A percentile compares a stretch with the other conserved stretches of the same genome.
phyloP scores from a whole-genome alignment of 2,888 invertebrate species.

The Ischnura elegans region DNA sequence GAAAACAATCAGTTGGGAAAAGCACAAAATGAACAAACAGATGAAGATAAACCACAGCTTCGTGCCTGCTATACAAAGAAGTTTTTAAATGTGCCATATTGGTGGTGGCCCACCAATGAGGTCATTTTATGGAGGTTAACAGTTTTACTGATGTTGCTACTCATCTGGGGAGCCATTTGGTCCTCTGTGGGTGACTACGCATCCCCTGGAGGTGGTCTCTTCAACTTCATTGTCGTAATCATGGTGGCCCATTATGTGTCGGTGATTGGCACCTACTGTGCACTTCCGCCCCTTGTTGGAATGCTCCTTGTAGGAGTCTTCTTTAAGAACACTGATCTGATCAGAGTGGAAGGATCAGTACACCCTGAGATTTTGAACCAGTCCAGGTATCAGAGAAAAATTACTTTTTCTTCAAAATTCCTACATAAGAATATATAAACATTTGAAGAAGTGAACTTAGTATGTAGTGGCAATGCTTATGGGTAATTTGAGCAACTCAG shows the following conservation, averaged over 20 bases:
- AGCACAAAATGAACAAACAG: background rate
- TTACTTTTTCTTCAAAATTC: background rate
- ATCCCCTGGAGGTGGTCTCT: slow-evolving; percentile 69
- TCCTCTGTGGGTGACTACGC: slow-evolving; percentile 66
- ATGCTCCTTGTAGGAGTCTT: slow-evolving; percentile 29
- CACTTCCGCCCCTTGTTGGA: background rate
- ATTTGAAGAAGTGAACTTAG: too few species aligned
- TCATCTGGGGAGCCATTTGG: slow-evolving; percentile 69
- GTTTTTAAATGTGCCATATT: background rate
- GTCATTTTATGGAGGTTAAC: background rate
- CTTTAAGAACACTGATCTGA: slow-evolving; percentile 8
- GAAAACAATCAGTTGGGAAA: background rate
- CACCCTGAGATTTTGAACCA: background rate
- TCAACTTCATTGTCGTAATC: slow-evolving; percentile 69
- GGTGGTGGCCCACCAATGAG: slow-evolving; percentile 49
- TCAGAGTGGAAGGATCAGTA: background rate
- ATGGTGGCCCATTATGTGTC: slow-evolving; percentile 66
- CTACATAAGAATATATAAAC: too few species aligned
- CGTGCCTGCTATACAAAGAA: background rate
- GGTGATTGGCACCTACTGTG: background rate
- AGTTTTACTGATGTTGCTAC: slow-evolving; percentile 64
- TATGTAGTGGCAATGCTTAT: too few species aligned
- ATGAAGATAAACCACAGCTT: background rate
- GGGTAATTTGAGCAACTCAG: too few species aligned
- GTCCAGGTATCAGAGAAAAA: background rate